These are phyloP conservation scores for Silurus lanzhouensis DNA, from an alignment of 2,797 vertebrate species.

Conservation along the genomic window DNA sequence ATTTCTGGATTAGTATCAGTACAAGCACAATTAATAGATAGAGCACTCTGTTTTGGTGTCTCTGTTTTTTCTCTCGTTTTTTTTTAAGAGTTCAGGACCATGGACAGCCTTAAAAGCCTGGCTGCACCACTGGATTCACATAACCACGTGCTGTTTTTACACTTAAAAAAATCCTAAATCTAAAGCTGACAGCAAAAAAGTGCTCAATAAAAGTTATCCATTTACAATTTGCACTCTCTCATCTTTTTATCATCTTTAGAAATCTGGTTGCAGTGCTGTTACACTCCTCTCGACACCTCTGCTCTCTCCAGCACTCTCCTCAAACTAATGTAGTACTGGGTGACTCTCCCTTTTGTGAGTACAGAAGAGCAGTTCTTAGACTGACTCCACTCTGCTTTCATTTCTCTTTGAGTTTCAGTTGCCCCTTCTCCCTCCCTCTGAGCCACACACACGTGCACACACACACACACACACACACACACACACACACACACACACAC, in stretches of 20 bases:
- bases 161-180: not conserved
- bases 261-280: not conserved
- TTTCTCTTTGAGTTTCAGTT: slow-evolving; percentile 50
- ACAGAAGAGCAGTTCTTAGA: slow-evolving; percentile 51
- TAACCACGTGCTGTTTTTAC: not conserved
- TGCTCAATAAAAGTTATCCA: not conserved
- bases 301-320: slow-evolving; percentile 20
- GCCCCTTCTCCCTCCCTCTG: slow-evolving; percentile 24
- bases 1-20: not conserved
- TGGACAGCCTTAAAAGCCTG: slow-evolving; percentile 14
- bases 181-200: not conserved
- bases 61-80: too few species aligned
- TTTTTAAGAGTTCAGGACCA: slow-evolving; percentile 24
- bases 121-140: not conserved
- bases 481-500: slow-evolving; percentile 23
- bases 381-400: slow-evolving; percentile 47
- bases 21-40: not conserved
- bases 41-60: not conserved
- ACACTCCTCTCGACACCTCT: slow-evolving; percentile 15
- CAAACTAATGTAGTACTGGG: slow-evolving; percentile 32
- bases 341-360: slow-evolving; percentile 41
- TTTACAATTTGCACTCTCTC: not conserved
- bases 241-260: not conserved
- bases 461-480: slow-evolving; percentile 24
- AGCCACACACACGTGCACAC: slow-evolving; percentile 1